Base-by-base conservation (phyloP, 2,888 invertebrate genomes). In the Nomada fucata region DNA sequence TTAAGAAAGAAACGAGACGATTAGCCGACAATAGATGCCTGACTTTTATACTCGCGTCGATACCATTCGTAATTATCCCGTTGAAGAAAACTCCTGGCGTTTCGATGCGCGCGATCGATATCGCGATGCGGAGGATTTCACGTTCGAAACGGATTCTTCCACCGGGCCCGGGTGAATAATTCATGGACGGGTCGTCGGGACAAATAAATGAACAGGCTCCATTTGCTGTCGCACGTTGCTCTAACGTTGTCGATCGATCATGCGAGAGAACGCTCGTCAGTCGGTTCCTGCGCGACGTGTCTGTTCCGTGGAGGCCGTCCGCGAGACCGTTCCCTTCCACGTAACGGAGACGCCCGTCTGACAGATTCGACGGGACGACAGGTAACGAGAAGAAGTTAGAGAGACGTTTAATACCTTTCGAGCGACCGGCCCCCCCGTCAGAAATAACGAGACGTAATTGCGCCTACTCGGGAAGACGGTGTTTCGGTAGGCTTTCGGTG, bases 181-280 rank as follows among this genome's bases (percentile, higher is more conserved):
- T 80, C 82, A 82, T 82, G 18, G 57, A n/a, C 13, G 36, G 64
- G 44, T 68, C 55, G 67, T 20, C 61, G n/a, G 10, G 42, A 11
- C 59, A 65, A 80, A 73, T 81, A 73, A 79, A 82, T 74, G 69
- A 75, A 80, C 50, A 18, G 60, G 18, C 55, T 42, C n/a, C 64
- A 60, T 70, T 82, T 74, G 67, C 65, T 23, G 73, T 69, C 67
- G 57, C 69, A 59, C 68, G 72, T 81, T 81, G 73, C 69, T 79
- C 53, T 79, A 69, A 55, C 47, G 65, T 47, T 18, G 73, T 64
- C 81, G 81, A 81, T 79, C 73, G 74, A 81, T 81, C 81, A 63
- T 52, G 13, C 59, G 52, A 15, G 20, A 15, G 68, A 74, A 81
- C 74, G 47, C 65, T 67, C 36, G 79, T 23, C 53, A 47, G 36